Evolutionary conservation across 2,888 invertebrate species (phyloP).

Genomic region (Bursaphelenchus okinawaensis): DNA sequence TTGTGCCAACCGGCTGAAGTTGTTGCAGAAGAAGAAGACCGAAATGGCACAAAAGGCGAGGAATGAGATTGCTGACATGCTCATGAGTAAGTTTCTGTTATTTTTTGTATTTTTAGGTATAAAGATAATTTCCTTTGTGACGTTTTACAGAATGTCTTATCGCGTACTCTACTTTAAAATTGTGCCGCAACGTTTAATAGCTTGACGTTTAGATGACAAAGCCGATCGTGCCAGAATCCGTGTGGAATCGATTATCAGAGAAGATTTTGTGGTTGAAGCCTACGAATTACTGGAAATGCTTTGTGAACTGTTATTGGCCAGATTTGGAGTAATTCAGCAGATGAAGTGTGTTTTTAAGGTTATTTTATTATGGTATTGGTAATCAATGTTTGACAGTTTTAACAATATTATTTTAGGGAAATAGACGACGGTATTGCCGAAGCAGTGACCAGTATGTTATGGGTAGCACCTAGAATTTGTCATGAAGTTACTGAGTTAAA

Average conservation of each 20-base stretch:
- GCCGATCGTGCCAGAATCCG: conserved; percentile 78
- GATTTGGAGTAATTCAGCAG: conserved; percentile 91
- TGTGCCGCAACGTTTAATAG: neutral
- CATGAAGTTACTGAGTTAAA: conserved; percentile 61
- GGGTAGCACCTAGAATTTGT: conserved; percentile 85
- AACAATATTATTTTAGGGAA: conserved; percentile 61
- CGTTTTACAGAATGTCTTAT: no score
- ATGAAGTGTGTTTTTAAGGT: conserved; percentile 71
- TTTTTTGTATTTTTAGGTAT: no score
- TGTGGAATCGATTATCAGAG: conserved; percentile 92
- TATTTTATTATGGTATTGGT: neutral
- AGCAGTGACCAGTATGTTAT: conserved; percentile 88
- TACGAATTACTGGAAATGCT: conserved; percentile 99
- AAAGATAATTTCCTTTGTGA: no score
- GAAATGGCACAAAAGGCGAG: conserved; percentile 91
- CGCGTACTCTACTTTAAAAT: no score
- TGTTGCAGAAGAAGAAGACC: conserved; percentile 93
- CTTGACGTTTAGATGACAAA: conserved; percentile 57
- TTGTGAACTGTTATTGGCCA: conserved; percentile 87
- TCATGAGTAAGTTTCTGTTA: conserved; percentile 70
- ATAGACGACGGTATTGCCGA: conserved; percentile 90
- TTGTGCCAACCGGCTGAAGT: conserved; percentile 83
- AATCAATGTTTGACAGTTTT: neutral
- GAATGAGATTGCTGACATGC: conserved; percentile 94
- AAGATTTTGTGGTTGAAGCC: conserved; percentile 94